Evolutionary conservation across 1,140 invertebrate species (phyloP).

Genomic region (Limonius californicus): DNA sequence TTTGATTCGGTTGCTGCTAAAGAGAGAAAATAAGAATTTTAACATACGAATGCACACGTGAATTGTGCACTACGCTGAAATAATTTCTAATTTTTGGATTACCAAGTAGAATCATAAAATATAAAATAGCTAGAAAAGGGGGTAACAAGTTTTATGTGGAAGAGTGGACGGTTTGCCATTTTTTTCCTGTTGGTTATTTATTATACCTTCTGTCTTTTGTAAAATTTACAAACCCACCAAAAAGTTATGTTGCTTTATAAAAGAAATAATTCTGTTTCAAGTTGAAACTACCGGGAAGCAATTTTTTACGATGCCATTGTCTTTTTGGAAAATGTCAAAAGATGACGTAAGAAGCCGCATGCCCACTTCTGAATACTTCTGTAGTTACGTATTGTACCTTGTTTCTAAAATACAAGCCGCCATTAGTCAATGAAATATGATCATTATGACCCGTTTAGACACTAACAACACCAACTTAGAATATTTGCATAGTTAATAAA

Average conservation of each 20-base stretch:
- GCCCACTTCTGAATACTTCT: not conserved
- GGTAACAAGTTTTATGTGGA: too few relatives aligned
- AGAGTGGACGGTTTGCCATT: too few relatives aligned
- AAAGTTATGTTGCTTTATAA: too few relatives aligned
- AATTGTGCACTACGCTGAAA: too few relatives aligned
- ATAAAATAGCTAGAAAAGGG: too few relatives aligned
- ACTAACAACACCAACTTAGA: not conserved
- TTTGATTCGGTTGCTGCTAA: not conserved
- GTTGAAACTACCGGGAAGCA: too few relatives aligned
- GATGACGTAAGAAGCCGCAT: not conserved
- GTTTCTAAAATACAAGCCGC: not conserved
- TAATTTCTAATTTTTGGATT: not conserved
- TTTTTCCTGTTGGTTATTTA: too few relatives aligned
- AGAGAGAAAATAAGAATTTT: not conserved
- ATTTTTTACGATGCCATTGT: not conserved
- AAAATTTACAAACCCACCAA: too few relatives aligned
- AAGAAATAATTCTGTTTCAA: too few relatives aligned
- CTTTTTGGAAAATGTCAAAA: not conserved
- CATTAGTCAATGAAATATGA: slow-evolving; percentile 1
- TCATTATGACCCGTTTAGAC: not conserved
- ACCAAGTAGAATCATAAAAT: too few relatives aligned
- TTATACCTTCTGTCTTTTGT: too few relatives aligned
- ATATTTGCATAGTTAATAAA: not conserved
- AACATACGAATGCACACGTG: too few relatives aligned
- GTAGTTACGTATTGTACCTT: not conserved